Conservation (phyloP, 2,797 vertebrate species). For the Lepus oiostolus region DNA sequence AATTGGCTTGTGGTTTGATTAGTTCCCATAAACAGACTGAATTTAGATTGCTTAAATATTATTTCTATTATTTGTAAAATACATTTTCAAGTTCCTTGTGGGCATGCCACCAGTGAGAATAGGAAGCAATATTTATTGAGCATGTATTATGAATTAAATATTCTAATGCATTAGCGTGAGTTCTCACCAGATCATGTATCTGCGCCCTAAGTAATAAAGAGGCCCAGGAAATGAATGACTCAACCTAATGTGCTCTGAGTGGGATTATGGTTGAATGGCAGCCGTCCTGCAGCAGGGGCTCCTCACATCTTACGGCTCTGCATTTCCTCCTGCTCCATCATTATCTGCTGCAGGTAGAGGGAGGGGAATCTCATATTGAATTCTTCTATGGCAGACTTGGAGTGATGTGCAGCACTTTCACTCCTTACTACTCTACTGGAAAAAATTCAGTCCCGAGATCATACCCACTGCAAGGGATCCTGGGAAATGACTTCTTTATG, state of each 20-base stretch:
- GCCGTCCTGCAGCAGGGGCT: background rate
- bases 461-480: background rate
- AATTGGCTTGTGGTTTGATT: background rate
- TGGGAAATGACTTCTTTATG: background rate
- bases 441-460: background rate
- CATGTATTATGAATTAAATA: background rate
- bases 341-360: background rate
- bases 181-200: background rate
- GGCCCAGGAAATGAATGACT: background rate
- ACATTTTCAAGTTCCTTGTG: background rate
- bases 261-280: background rate
- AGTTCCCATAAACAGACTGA: background rate
- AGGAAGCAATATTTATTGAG: slow-evolving; percentile 17
- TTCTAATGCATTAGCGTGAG: background rate
- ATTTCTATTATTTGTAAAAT: slow-evolving; percentile 35
- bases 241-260: background rate
- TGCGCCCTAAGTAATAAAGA: background rate
- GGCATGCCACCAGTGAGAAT: background rate
- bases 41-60: slow-evolving; percentile 44
- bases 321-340: background rate
- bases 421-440: background rate
- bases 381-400: background rate
- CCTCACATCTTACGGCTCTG: background rate
- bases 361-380: background rate
- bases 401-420: background rate